These are phyloP conservation scores for Augochlorella aurata DNA, from an alignment of 2,888 invertebrate species.

Conservation along the genomic window DNA sequence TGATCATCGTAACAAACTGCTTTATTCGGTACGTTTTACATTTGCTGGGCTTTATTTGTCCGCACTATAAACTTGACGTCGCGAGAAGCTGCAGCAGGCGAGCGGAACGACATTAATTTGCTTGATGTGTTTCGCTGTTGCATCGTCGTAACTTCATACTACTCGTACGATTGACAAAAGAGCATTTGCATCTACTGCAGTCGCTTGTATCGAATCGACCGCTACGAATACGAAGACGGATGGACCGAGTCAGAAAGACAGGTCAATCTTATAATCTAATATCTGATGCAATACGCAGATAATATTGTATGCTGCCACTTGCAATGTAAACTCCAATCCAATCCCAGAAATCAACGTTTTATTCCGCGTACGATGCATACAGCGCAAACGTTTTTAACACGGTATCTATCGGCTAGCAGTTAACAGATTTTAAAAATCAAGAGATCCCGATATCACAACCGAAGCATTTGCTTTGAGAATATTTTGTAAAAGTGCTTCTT, in stretches of 20 bases:
- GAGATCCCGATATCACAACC: not conserved
- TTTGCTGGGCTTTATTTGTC: not conserved
- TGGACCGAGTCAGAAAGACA: not conserved
- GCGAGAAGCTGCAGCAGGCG: not conserved
- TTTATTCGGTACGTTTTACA: not conserved
- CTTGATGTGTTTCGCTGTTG: not conserved
- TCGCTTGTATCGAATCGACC: constrained; percentile 46
- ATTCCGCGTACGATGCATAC: not conserved
- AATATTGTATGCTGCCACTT: not conserved
- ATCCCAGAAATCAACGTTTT: not conserved
- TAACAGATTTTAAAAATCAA: not conserved
- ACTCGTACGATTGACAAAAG: constrained; percentile 26
- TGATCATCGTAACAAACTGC: constrained; percentile 17
- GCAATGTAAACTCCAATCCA: not conserved
- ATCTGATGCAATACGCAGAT: not conserved
- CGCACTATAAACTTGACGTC: not conserved
- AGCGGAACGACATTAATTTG: not conserved
- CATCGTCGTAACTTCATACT: not conserved
- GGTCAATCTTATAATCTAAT: constrained; percentile 10
- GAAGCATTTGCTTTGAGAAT: not conserved
- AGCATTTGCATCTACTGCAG: constrained; percentile 38
- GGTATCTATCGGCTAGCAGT: not conserved
- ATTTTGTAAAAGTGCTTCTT: not conserved
- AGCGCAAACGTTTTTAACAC: not conserved
- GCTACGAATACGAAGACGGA: constrained; percentile 12